Evolutionary conservation across 2,113 vertebrate genomes (phyloP), one percentile per base, ranked within the genome.

Genomic region (Gila orcuttii): DNA sequence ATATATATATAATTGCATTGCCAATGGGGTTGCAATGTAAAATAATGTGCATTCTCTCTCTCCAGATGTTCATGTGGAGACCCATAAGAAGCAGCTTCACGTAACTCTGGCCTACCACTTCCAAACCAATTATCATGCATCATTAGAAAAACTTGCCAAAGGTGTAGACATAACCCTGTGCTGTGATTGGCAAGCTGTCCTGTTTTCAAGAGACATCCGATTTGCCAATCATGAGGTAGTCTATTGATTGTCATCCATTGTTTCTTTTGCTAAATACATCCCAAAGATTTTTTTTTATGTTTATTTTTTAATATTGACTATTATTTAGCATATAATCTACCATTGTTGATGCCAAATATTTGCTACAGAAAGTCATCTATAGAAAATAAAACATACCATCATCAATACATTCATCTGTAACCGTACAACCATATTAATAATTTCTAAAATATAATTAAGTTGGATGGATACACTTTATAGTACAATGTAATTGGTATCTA

Each of bases 51-150:
- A 9, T 19, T 33, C 28, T 50, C 7, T 76, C 85, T 76, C 73
- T 90, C 39, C 92, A 99, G 98, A 99, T 86, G 97, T 96, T 1
- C 97, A 95, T 0, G 96, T 99, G 81, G 98, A 99, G 85, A 97
- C 97, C 19, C 98, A 99, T 89, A 99, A 97, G 95, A 99, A 99
- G 93, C 98, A 99, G 90, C 96, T 99, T 33, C 98, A 99, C 0
- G 96, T 99, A 75, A 99, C 98, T 0, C 92, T 99, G 92, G 98
- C 98, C 1, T 99, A 99, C 93, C 97, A 99, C 93, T 99, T 99
- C 93, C 97, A 98, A 91, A 88, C 94, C 87, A 96, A 94, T 93
- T 97, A 99, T 91, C 94, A 97, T 78, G 92, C 96, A 60, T 92
- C 95, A 0, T 90, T 99, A 87, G 98, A 99, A 93, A 98, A 98